Evolutionary conservation across 23 tunicate species (phyloP), one percentile per base, ranked within the genome.

Genomic region (Ciona savignyi): DNA sequence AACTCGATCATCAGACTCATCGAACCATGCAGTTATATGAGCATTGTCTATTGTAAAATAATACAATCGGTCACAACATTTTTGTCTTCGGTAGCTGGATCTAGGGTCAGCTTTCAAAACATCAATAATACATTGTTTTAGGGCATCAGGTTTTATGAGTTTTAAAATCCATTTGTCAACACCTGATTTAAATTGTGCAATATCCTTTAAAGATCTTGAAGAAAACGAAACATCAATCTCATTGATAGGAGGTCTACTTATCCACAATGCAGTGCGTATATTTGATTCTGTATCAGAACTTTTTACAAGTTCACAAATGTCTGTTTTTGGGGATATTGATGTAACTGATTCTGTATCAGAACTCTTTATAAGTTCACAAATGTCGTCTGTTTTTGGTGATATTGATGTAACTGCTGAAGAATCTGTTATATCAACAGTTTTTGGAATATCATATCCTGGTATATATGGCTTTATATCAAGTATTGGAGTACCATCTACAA

Each of bases 391-490:
- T 49, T 49, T 15, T 49, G 61, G 20, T 49, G 20, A 49, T 49
- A 11, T 49, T 49, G 61, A 20, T 49, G 15, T 15, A 20, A 11
- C 61, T 9, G 26, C 23, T 42, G 9, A 6, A 42, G 56, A 42
- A 22, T 25, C 22, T 63, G 28, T 25, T 9, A 23, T 63, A 63
- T 63, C 4, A 11, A n/a, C 6, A 4, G 23, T 25, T 62, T 62
- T 3, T 2, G 96, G 96, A 4, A 2, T 25, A 64, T 95, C 99
- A 73, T 89, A 95, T 4, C 42, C 30, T 2, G 91, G 75, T 66
- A 95, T 95, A 34, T 80, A 95, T 22, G 99, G 99, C 64, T 95
- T 95, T n/a, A 95, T 80, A 64, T 95, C 99, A 27, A 95, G 25
- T 27, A 95, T 71, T 70, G 99, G 99, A 6, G 99, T 95, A 4